These are phyloP conservation scores for Sebastes umbrosus DNA, from an alignment of 2,797 vertebrate species.

Conservation along the genomic window DNA sequence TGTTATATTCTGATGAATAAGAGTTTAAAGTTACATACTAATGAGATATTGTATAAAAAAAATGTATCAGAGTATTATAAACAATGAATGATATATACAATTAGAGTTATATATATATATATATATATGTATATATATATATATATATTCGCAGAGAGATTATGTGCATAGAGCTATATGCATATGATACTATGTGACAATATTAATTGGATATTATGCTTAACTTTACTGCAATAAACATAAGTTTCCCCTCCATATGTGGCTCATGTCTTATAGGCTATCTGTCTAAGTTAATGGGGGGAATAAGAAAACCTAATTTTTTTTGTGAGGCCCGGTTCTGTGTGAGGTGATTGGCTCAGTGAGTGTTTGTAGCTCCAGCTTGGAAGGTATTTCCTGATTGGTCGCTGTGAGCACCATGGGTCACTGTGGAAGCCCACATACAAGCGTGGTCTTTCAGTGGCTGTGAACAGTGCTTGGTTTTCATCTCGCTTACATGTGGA, in stretches of 20 bases:
- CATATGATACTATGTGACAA: too few species aligned
- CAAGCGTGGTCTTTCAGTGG: conserved; percentile 76
- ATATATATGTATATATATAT: too few species aligned
- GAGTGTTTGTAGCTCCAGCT: conserved; percentile 71
- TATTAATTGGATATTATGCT: background rate
- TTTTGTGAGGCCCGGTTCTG: conserved; percentile 9
- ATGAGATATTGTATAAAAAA: too few species aligned
- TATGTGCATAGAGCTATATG: too few species aligned
- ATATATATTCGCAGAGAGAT: too few species aligned
- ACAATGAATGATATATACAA: too few species aligned
- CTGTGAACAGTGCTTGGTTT: conserved; percentile 74
- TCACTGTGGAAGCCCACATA: conserved; percentile 67
- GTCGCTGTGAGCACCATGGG: conserved; percentile 67
- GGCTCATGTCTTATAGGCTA: conserved; percentile 5
- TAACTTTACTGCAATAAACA: background rate
- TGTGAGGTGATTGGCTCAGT: conserved; percentile 66
- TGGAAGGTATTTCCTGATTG: conserved; percentile 80
- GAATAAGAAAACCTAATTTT: too few species aligned
- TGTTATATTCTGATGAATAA: too few species aligned
- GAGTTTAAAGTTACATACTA: too few species aligned
- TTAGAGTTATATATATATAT: too few species aligned
- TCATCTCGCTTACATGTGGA: conserved; percentile 71
- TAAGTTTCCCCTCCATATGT: background rate
- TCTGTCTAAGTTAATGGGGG: conserved; percentile 13
- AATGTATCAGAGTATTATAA: too few species aligned